A percentile compares a stretch with the other conserved stretches of the same genome.
These are phyloP conservation scores for Pharmacophagus antenor DNA, from an alignment of 2,888 invertebrate genomes.

Conservation along the genomic window DNA sequence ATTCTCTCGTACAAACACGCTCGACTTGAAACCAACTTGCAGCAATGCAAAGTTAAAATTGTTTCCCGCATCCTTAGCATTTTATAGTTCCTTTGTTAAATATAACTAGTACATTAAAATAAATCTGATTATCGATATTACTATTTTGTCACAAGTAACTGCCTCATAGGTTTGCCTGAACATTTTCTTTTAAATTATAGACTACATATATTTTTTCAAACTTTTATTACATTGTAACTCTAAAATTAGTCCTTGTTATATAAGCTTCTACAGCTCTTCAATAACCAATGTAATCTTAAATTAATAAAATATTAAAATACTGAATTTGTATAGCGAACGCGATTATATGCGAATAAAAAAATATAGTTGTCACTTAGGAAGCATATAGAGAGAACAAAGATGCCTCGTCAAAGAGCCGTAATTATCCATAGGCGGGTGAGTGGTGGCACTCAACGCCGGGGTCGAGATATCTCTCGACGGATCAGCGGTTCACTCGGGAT, in stretches of 20 bases:
- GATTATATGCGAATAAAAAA: slow-evolving; percentile 38
- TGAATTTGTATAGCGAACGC: neutral
- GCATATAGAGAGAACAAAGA: slow-evolving; percentile 58
- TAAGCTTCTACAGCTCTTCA: neutral
- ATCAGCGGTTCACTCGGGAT: slow-evolving; percentile 77
- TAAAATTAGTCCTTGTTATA: neutral
- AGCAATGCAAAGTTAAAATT: slow-evolving; percentile 49
- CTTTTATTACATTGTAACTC: too few relatives aligned
- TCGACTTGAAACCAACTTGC: slow-evolving; percentile 64
- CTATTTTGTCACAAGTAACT: neutral
- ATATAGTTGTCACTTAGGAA: slow-evolving; percentile 58
- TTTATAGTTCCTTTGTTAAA: slow-evolving; percentile 32
- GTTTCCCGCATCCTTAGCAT: slow-evolving; percentile 34
- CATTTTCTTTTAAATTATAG: neutral
- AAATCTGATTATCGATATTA: neutral
- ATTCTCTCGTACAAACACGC: slow-evolving; percentile 66
- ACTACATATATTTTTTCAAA: too few relatives aligned
- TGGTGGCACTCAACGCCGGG: slow-evolving; percentile 72
- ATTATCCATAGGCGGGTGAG: slow-evolving; percentile 73
- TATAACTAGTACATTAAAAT: slow-evolving; percentile 1
- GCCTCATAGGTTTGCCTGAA: neutral
- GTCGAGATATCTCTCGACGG: slow-evolving; percentile 76
- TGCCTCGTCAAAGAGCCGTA: slow-evolving; percentile 70
- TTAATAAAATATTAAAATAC: neutral
- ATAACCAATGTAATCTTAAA: neutral